Evolutionary conservation across 2,797 vertebrate genomes (phyloP).

Genomic region (Dryobates pubescens): DNA sequence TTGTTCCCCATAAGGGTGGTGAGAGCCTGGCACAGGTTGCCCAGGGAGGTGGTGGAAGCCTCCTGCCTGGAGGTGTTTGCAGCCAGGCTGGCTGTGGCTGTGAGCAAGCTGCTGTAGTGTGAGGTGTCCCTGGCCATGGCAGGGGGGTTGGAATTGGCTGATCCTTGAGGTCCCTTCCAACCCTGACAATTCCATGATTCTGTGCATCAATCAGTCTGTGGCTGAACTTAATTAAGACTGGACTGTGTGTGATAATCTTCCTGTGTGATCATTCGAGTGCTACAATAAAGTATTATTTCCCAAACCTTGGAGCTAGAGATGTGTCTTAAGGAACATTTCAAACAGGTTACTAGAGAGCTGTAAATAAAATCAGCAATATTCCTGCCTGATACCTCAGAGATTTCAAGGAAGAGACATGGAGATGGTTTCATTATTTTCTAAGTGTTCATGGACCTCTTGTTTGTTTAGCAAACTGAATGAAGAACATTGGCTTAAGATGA

Average conservation of each 20-base stretch:
- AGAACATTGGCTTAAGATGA: slow-evolving; percentile 6
- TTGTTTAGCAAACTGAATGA: not conserved
- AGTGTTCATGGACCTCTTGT: slow-evolving; percentile 14
- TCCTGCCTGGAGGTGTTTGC: no score
- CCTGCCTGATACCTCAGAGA: not conserved
- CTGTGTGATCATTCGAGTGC: not conserved
- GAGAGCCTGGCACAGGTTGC: no score
- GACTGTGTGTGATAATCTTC: not conserved
- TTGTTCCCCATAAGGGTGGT: no score
- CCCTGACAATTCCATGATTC: no score
- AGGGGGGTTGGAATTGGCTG: no score
- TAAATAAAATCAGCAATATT: slow-evolving; percentile 1
- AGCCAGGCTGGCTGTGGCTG: no score
- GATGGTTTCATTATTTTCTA: not conserved
- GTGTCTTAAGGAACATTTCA: not conserved
- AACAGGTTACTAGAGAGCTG: not conserved
- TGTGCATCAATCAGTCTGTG: not conserved
- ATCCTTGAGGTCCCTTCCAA: no score
- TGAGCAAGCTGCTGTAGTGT: no score
- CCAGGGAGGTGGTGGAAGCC: no score
- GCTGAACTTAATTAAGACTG: not conserved
- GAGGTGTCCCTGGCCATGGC: no score
- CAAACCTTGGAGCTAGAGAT: not conserved
- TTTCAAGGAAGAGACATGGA: not conserved
- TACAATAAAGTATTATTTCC: not conserved